phyloP scores from a whole-genome alignment of 1,140 invertebrate genomes.

The Brachionus rotundiformis region DNA sequence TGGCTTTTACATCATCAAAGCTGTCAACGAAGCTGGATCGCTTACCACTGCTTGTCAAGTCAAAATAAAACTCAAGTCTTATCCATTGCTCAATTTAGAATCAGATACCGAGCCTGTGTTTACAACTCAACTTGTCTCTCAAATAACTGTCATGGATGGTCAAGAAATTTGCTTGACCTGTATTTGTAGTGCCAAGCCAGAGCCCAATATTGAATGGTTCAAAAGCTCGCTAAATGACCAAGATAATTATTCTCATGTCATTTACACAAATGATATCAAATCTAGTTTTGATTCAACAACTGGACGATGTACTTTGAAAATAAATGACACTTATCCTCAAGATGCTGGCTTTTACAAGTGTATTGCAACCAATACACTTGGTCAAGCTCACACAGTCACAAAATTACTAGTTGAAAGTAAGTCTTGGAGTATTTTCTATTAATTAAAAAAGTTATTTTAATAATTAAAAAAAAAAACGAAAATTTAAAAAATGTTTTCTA shows the following conservation, averaged over 20 bases:
- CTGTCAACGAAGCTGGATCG: constrained; percentile 28
- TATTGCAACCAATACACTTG: constrained; percentile 60
- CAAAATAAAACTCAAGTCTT: constrained; percentile 23
- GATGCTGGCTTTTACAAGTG: constrained; percentile 75
- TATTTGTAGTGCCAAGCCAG: constrained; percentile 16
- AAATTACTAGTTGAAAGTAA: constrained; percentile 38
- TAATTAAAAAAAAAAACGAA: no score
- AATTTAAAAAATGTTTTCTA: no score
- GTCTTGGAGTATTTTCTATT: not conserved
- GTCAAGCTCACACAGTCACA: constrained; percentile 59
- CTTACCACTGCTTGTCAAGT: constrained; percentile 41
- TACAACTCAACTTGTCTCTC: not conserved
- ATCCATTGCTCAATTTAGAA: constrained; percentile 30
- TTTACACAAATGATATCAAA: constrained; percentile 44
- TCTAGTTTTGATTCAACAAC: constrained; percentile 28
- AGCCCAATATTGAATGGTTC: constrained; percentile 48
- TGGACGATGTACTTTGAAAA: constrained; percentile 64
- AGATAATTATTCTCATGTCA: not conserved
- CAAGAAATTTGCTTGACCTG: constrained; percentile 46
- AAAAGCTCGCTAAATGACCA: not conserved
- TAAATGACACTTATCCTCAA: constrained; percentile 80
- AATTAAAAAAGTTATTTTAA: no score
- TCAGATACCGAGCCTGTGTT: constrained; percentile 10
- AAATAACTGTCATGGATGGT: constrained; percentile 32
- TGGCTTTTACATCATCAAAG: constrained; percentile 33